These are phyloP conservation scores for Meriones psammophilus DNA, from an alignment of 2,797 vertebrate species.

Conservation along the genomic window DNA sequence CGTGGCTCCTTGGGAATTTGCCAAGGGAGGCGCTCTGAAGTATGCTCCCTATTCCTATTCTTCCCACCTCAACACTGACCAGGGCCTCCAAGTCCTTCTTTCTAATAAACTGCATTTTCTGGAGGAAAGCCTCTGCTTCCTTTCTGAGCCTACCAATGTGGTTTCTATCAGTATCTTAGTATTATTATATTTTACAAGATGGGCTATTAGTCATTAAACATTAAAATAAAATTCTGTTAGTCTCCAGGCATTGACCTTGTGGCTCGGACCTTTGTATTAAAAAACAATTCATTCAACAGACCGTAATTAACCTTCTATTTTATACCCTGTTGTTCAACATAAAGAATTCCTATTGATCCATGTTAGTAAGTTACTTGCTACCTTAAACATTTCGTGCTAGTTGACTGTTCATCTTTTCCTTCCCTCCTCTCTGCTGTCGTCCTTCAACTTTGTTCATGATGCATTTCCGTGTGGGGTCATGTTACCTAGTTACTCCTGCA, in stretches of 20 bases:
- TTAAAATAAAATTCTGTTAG: not conserved
- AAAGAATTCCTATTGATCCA: conserved; percentile 27
- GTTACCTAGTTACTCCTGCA: not conserved
- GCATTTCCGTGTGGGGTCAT: not conserved
- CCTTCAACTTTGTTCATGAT: not conserved
- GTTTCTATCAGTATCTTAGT: not conserved
- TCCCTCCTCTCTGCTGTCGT: accelerated
- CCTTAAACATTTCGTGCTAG: not conserved
- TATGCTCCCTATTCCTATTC: not conserved
- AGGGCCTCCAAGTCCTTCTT: not conserved
- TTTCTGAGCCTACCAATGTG: not conserved
- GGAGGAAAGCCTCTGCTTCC: not conserved
- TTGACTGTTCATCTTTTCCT: not conserved
- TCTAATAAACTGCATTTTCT: not conserved
- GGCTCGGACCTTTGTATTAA: not conserved
- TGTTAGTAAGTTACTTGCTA: conserved; percentile 38
- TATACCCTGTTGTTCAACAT: conserved; percentile 23
- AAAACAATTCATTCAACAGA: not conserved
- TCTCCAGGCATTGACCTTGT: not conserved
- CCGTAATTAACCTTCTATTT: conserved; percentile 3
- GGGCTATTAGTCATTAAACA: not conserved
- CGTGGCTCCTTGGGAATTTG: too few relatives aligned
- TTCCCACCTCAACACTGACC: not conserved
- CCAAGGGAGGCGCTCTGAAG: not conserved
- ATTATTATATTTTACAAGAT: not conserved